Conservation (phyloP, 2,797 vertebrate genomes). For the Siniperca obscura region DNA sequence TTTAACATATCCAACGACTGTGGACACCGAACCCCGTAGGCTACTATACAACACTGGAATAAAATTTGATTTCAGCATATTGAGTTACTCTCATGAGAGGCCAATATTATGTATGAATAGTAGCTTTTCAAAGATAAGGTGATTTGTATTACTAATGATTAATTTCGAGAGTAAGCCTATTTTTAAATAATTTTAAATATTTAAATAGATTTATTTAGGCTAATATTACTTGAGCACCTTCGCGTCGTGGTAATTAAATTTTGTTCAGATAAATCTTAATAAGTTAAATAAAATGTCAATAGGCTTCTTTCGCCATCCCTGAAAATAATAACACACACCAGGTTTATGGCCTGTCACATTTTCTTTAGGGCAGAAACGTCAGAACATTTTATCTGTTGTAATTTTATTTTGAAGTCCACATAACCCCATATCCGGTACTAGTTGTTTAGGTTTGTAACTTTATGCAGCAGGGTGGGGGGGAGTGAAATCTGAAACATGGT, state of each 20-base stretch:
- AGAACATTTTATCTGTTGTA: rapidly evolving
- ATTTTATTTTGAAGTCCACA: constrained; percentile 52
- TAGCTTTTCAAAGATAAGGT: background rate
- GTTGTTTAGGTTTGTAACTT: background rate
- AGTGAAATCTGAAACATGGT: background rate
- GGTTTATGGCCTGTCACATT: background rate
- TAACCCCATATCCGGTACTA: background rate
- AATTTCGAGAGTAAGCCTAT: background rate
- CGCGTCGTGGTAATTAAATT: background rate
- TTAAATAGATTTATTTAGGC: background rate
- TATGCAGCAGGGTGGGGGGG: background rate
- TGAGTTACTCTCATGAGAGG: background rate
- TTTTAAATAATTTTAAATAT: too few species aligned
- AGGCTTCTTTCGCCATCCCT: background rate
- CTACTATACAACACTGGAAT: background rate
- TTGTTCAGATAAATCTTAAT: too few species aligned
- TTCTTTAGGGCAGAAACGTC: background rate
- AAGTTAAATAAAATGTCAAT: background rate
- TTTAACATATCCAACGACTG: background rate
- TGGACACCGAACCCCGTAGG: background rate
- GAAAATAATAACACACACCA: too few species aligned
- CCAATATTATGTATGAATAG: background rate
- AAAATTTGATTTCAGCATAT: background rate
- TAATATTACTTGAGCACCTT: background rate
- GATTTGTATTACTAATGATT: background rate